phyloP scores from a whole-genome alignment of 2,797 vertebrate species.

The Siniperca obscura region DNA sequence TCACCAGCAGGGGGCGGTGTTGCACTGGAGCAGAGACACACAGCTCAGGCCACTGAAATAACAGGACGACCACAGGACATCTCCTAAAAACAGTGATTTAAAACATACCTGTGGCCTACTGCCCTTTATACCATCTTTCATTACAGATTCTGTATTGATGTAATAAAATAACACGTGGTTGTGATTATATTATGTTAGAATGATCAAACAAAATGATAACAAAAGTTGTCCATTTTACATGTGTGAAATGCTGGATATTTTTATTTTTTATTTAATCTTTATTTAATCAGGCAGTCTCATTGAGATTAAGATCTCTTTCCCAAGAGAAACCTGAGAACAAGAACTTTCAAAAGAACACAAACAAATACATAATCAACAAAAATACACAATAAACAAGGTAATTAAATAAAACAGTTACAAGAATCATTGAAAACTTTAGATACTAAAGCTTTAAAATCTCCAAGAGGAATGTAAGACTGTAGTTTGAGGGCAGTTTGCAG shows the following conservation, averaged over 20 bases:
- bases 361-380: no score
- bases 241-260: background rate
- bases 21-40: slow-evolving; percentile 38
- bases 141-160: background rate
- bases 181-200: background rate
- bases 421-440: no score
- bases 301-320: no score
- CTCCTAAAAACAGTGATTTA: background rate
- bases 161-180: background rate
- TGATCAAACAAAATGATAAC: background rate
- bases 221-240: background rate
- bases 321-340: no score
- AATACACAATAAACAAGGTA: no score
- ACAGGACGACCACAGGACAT: background rate
- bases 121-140: background rate
- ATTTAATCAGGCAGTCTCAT: no score
- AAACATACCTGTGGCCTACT: background rate
- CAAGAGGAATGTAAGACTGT: no score
- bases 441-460: no score
- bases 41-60: background rate
- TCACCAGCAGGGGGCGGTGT: slow-evolving; percentile 69
- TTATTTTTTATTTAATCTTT: no score
- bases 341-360: no score
- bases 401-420: no score
- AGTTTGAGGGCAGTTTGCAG: no score